phyloP scores from a whole-genome alignment of 2,888 invertebrate species.

The Mythimna albipuncta region DNA sequence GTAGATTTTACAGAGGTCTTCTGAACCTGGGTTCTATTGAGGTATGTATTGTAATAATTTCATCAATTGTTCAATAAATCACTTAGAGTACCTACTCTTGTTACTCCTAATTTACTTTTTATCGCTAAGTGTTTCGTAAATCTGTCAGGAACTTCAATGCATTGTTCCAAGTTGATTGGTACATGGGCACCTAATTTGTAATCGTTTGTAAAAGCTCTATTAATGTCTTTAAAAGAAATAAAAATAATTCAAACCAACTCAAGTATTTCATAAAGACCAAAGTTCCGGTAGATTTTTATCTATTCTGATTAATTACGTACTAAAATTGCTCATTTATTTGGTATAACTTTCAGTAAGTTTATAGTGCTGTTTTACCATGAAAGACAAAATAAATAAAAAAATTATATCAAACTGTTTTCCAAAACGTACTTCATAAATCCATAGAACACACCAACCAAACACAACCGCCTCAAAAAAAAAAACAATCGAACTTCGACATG shows the following conservation, averaged over 20 bases:
- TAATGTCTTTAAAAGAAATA: background rate
- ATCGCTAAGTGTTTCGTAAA: conserved; percentile 48
- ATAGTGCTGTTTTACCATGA: background rate
- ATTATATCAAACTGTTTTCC: background rate
- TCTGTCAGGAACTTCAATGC: conserved; percentile 21
- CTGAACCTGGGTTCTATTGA: conserved; percentile 63
- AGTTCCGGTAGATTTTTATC: background rate
- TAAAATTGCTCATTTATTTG: background rate
- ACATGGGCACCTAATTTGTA: background rate
- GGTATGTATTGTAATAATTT: conserved; percentile 66
- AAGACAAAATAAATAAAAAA: background rate
- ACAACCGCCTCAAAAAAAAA: background rate
- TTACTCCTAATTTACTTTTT: conserved; percentile 58
- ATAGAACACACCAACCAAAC: background rate
- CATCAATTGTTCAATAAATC: conserved; percentile 71
- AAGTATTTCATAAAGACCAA: background rate
- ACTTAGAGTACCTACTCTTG: conserved; percentile 50
- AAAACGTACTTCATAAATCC: background rate
- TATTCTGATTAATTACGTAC: background rate
- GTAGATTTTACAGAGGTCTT: conserved; percentile 58
- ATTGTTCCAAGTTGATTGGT: conserved; percentile 33
- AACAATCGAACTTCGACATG: conserved; percentile 21
- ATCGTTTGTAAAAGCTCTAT: background rate
- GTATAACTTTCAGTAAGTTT: background rate
- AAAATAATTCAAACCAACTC: background rate